Base-by-base conservation (phyloP, 2,888 invertebrate species). In the Drosophila eohydei region DNA sequence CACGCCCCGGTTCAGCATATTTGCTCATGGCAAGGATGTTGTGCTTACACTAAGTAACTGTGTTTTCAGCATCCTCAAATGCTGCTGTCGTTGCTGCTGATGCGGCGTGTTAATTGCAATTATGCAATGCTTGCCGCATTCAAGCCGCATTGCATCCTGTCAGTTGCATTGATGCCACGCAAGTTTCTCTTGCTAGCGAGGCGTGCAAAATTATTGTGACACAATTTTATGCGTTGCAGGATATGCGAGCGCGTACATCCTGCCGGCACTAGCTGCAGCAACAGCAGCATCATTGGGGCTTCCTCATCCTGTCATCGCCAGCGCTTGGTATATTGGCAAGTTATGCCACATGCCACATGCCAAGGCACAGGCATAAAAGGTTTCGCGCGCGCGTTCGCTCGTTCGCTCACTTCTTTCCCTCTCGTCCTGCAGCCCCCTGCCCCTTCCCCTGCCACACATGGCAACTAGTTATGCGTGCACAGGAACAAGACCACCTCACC, bases 181-280 rank as follows among this genome's bases (percentile, higher is more conserved):
- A 74, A 66, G 64, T 54, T 76, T 56, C 73, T 43, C 54, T 8
- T 68, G 75, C 71, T 74, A 59, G 72, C 79, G 80, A 91, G 84
- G 85, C 91, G 84, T 84, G 81, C 82, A 86, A 90, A 88, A 91
- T 90, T 88, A 84, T 91, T 91, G 90, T 91, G 91, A 90, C 91
- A 91, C 91, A 91, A 88, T 91, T 91, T 88, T 83, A 88, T 86
- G 83, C 85, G 78, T 81, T 80, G 73, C 87, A 86, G 78, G 74
- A 80, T 73, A 78, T 71, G 74, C 58, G 75, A 52, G 46, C 63
- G 71, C 54, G 57, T 46, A 52, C 75, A 72, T 75, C 78, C 65
- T 65, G 66, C 28, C 51, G 30, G 32, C 63, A 44, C 41, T 38
- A 28, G 46, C 7, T 28, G 44, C 26, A 4, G 34, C 50, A 50